Evolutionary conservation across 2,888 invertebrate species (phyloP).

Genomic region (Drosophila recens): DNA sequence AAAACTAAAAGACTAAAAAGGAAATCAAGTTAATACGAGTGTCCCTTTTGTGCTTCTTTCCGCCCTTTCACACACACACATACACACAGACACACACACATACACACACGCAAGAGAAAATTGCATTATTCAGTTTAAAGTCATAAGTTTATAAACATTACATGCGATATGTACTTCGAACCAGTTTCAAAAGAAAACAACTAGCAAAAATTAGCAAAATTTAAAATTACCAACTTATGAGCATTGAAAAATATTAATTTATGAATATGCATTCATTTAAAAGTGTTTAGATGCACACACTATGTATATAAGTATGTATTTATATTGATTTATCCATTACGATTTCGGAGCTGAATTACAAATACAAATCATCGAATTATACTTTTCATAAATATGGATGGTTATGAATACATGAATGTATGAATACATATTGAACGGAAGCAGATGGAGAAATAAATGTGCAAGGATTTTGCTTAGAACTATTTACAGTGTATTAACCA

Average conservation of each 20-base stretch:
- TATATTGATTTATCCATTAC: slow-evolving; percentile 67
- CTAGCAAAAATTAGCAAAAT: slow-evolving; percentile 84
- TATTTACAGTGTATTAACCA: slow-evolving; percentile 58
- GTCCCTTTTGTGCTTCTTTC: slow-evolving; percentile 70
- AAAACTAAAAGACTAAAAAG: slow-evolving; percentile 71
- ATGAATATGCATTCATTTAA: slow-evolving; percentile 50
- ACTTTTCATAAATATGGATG: slow-evolving; percentile 34
- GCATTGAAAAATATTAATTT: slow-evolving; percentile 56
- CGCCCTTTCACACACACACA: slow-evolving; percentile 37
- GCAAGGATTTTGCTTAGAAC: slow-evolving; percentile 73
- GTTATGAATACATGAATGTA: slow-evolving; percentile 10
- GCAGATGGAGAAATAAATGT: slow-evolving; percentile 43
- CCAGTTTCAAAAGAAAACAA: slow-evolving; percentile 69
- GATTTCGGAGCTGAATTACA: slow-evolving; percentile 48
- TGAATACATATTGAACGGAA: slow-evolving; percentile 27
- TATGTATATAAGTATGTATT: slow-evolving; percentile 74
- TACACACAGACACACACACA: slow-evolving; percentile 25
- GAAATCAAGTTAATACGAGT: slow-evolving; percentile 54
- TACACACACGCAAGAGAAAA: slow-evolving; percentile 23
- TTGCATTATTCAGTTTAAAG: slow-evolving; percentile 49
- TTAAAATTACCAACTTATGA: slow-evolving; percentile 73
- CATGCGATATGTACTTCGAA: slow-evolving; percentile 52
- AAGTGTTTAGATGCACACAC: slow-evolving; percentile 44
- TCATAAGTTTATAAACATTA: slow-evolving; percentile 59
- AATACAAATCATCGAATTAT: slow-evolving; percentile 39